Conservation (phyloP, 2,797 vertebrate genomes). For the Pempheris klunzingeri region DNA sequence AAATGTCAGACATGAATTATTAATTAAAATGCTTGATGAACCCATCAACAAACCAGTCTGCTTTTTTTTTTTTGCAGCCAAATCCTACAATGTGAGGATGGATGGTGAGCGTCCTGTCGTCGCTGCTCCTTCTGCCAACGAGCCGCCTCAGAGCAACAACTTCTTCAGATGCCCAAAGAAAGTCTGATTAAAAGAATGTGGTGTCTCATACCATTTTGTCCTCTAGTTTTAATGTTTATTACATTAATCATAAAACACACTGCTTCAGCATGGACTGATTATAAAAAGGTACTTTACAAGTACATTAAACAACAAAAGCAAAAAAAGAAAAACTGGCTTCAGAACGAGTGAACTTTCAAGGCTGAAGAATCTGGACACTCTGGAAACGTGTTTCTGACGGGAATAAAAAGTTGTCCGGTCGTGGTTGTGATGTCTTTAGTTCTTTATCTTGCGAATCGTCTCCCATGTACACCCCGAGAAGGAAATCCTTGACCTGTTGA, state of each 20-base stretch:
- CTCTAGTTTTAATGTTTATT: constrained; percentile 87
- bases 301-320: constrained; percentile 41
- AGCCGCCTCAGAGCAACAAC: constrained; percentile 82
- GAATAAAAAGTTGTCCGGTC: constrained; percentile 53
- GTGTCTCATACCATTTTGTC: background rate
- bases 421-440: constrained; percentile 62
- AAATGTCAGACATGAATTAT: background rate
- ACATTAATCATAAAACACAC: constrained; percentile 81
- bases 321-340: constrained; percentile 59
- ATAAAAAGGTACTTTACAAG: constrained; percentile 75
- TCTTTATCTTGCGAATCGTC: constrained; percentile 92
- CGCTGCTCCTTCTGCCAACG: constrained; percentile 56
- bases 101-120: constrained; percentile 83
- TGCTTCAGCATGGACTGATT: constrained; percentile 73
- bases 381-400: constrained; percentile 3
- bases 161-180: constrained; percentile 91
- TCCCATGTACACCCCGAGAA: constrained; percentile 77
- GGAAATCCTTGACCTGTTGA: constrained; percentile 78
- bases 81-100: constrained; percentile 90
- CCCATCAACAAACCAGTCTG: background rate
- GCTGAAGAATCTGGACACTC: constrained; percentile 15
- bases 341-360: constrained; percentile 11
- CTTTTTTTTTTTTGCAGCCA: constrained; percentile 82
- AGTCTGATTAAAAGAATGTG: constrained; percentile 9
- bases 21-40: constrained; percentile 4